Evolutionary conservation across 1,140 invertebrate species (phyloP).

Genomic region (Aphaenogaster rudis): DNA sequence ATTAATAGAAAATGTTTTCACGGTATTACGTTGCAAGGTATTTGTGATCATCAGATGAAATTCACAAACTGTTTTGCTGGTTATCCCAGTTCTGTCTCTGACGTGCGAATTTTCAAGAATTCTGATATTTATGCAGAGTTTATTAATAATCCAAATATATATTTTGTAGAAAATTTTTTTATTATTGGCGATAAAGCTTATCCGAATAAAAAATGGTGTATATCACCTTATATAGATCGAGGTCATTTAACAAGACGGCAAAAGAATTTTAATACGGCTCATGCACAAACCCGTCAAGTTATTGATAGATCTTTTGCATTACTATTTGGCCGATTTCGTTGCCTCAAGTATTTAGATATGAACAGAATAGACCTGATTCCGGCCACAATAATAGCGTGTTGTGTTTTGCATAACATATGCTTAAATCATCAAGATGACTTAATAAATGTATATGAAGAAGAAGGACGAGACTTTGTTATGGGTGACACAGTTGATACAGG

Average conservation of each 20-base stretch:
- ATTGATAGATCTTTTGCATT: background rate
- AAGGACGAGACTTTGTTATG: background rate
- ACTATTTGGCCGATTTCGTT: background rate
- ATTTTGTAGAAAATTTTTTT: background rate
- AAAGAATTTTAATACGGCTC: background rate
- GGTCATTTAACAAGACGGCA: background rate
- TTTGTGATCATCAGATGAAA: background rate
- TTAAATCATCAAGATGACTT: background rate
- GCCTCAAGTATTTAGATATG: slow-evolving; percentile 8
- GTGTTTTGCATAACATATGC: background rate
- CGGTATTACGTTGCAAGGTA: background rate
- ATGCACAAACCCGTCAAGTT: background rate
- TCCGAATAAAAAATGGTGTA: background rate
- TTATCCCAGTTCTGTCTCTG: background rate
- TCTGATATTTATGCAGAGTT: background rate
- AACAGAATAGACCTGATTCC: background rate
- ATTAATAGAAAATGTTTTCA: slow-evolving; percentile 12
- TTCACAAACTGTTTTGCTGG: background rate
- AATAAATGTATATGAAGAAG: background rate
- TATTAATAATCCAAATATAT: background rate
- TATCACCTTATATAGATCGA: background rate
- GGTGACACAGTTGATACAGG: background rate
- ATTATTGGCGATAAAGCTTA: slow-evolving; percentile 4
- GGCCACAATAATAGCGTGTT: background rate
- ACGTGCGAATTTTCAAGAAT: background rate